Conservation (phyloP, 1,140 invertebrate genomes). For the Epicauta chinensis region DNA sequence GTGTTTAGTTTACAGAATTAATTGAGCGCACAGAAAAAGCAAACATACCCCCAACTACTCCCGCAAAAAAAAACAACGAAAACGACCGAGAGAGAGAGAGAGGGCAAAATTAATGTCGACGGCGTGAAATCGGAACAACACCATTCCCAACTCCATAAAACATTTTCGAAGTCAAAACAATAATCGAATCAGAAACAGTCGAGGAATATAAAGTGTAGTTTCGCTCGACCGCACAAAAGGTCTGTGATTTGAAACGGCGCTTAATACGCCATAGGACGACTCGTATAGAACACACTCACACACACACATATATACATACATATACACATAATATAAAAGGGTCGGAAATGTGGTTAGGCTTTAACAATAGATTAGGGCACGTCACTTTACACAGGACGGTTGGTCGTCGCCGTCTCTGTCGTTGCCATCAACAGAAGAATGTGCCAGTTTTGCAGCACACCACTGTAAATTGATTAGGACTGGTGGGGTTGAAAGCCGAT, state of each 20-base stretch:
- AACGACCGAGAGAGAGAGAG: background rate
- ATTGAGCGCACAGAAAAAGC: slow-evolving; percentile 1
- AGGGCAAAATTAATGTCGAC: slow-evolving; percentile 7
- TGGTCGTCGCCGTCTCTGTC: background rate
- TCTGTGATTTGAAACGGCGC: slow-evolving; percentile 16
- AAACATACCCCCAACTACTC: too few species aligned
- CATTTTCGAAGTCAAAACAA: slow-evolving; percentile 10
- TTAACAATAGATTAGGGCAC: slow-evolving; percentile 21
- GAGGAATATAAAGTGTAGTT: slow-evolving; percentile 17
- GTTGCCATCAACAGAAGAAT: slow-evolving; percentile 18
- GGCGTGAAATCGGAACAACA: slow-evolving; percentile 2
- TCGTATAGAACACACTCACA: background rate
- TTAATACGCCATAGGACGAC: slow-evolving; percentile 10
- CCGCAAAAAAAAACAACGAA: too few species aligned
- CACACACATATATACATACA: background rate
- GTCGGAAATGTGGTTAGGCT: slow-evolving; percentile 8
- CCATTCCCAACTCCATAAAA: slow-evolving; percentile 5
- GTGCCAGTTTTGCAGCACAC: slow-evolving; percentile 15
- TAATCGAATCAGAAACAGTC: slow-evolving; percentile 17
- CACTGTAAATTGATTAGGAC: slow-evolving; percentile 26
- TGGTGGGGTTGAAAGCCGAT: slow-evolving; percentile 19
- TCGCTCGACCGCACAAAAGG: slow-evolving; percentile 18
- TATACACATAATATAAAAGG: slow-evolving; percentile 15
- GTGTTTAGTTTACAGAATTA: slow-evolving; percentile 9
- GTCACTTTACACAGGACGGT: slow-evolving; percentile 13